These are phyloP conservation scores for Apeira syringaria DNA, from an alignment of 2,888 invertebrate species.

Conservation along the genomic window DNA sequence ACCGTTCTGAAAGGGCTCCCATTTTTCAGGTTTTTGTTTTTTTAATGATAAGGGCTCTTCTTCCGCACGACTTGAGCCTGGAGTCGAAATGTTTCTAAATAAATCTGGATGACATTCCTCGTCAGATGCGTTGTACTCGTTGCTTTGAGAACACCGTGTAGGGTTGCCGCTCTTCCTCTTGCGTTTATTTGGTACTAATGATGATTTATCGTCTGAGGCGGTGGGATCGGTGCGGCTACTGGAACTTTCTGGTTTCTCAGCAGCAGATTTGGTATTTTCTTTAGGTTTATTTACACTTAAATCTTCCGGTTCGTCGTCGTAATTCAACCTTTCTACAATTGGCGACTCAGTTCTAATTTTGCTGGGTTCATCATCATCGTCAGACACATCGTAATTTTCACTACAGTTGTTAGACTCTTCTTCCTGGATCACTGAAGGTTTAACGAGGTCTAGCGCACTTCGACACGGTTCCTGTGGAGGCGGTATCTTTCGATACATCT, in stretches of 20 bases:
- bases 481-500: slow-evolving; percentile 77
- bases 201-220: slow-evolving; percentile 72
- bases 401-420: slow-evolving; percentile 66
- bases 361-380: slow-evolving; percentile 54
- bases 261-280: slow-evolving; percentile 81
- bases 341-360: slow-evolving; percentile 52
- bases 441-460: slow-evolving; percentile 63
- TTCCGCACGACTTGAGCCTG: slow-evolving; percentile 63
- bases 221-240: slow-evolving; percentile 58
- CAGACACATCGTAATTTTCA: slow-evolving; percentile 65
- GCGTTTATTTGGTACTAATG: slow-evolving; percentile 85
- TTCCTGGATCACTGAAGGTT: slow-evolving; percentile 51
- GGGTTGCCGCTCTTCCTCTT: slow-evolving; percentile 93
- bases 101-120: slow-evolving; percentile 74
- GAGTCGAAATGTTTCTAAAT: slow-evolving; percentile 71
- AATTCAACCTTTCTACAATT: slow-evolving; percentile 60
- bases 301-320: slow-evolving; percentile 86
- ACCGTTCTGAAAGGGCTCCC: slow-evolving; percentile 74
- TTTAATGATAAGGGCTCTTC: slow-evolving; percentile 76
- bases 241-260: slow-evolving; percentile 51
- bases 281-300: slow-evolving; percentile 87
- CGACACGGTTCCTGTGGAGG: slow-evolving; percentile 59
- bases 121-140: slow-evolving; percentile 75
- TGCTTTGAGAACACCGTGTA: slow-evolving; percentile 87
- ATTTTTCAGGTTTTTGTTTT: slow-evolving; percentile 73